phyloP scores from a whole-genome alignment of 1,140 invertebrate species.

The Drosophila bocqueti region DNA sequence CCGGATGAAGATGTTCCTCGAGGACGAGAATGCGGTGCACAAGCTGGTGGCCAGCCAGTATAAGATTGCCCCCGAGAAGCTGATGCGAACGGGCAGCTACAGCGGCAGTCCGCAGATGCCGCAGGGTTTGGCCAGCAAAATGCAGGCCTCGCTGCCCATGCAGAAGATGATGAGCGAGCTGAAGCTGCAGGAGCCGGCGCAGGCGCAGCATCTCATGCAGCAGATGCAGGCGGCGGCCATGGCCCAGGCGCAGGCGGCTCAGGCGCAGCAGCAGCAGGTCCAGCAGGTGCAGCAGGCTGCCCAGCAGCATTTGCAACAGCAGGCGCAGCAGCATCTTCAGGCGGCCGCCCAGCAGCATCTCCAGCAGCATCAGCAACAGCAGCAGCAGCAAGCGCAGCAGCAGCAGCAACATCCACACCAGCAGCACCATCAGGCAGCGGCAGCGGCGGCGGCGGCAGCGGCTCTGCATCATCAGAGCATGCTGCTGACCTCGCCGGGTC shows the following conservation, averaged over 20 bases:
- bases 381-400: constrained; percentile 86
- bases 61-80: constrained; percentile 98
- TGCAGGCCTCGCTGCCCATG: constrained; percentile 88
- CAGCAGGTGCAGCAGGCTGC: constrained; percentile 88
- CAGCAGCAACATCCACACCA: constrained; percentile 86
- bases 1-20: constrained; percentile 98
- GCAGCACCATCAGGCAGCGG: constrained; percentile 87
- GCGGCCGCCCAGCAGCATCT: constrained; percentile 80
- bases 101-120: constrained; percentile 92
- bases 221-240: constrained; percentile 87
- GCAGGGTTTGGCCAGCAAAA: constrained; percentile 90
- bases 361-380: constrained; percentile 83
- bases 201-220: constrained; percentile 89
- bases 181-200: constrained; percentile 90
- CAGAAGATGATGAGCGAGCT: constrained; percentile 90
- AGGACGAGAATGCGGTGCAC: constrained; percentile 98
- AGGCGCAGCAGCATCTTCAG: constrained; percentile 85
- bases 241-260: constrained; percentile 83
- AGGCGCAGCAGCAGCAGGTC: constrained; percentile 85
- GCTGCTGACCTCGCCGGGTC: constrained; percentile 88
- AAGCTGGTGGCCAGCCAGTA: constrained; percentile 98
- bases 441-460: constrained; percentile 88
- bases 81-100: constrained; percentile 97
- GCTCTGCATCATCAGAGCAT: constrained; percentile 87
- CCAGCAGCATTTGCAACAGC: constrained; percentile 88